These are phyloP conservation scores for Choristoneura rosaceana DNA, from an alignment of 2,888 invertebrate genomes.

Conservation along the genomic window DNA sequence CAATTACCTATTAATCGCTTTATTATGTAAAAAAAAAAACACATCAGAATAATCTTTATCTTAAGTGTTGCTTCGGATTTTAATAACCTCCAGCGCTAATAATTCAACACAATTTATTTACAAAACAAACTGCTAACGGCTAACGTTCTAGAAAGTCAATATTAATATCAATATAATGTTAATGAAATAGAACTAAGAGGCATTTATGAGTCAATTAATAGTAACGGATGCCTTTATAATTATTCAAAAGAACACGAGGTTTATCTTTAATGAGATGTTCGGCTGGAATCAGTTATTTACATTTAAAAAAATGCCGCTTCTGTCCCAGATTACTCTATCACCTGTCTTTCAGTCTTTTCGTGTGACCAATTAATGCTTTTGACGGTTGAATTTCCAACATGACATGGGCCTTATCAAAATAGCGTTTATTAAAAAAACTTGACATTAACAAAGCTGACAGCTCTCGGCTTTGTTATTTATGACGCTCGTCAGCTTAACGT, in stretches of 20 bases:
- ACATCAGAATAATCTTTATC: constrained; percentile 34
- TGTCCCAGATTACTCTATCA: constrained; percentile 64
- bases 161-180: constrained; percentile 35
- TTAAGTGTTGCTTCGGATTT: constrained; percentile 31
- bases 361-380: constrained; percentile 85
- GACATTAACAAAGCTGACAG: constrained; percentile 83
- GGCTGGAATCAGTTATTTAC: not conserved
- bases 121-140: constrained; percentile 32
- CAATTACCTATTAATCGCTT: constrained; percentile 28
- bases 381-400: constrained; percentile 86
- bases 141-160: constrained; percentile 38
- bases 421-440: constrained; percentile 83
- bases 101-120: constrained; percentile 33
- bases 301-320: constrained; percentile 48
- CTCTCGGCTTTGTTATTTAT: constrained; percentile 83
- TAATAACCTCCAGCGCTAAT: constrained; percentile 33
- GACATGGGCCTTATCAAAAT: constrained; percentile 87
- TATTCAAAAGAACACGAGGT: constrained; percentile 25
- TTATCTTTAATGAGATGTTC: constrained; percentile 30
- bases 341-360: constrained; percentile 69
- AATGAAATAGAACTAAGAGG: constrained; percentile 35
- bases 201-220: constrained; percentile 21
- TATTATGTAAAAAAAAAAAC: constrained; percentile 38
- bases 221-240: constrained; percentile 28
- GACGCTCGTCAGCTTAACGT: constrained; percentile 64